Base-by-base conservation (phyloP, 2,888 invertebrate species). In the Seira ritae region DNA sequence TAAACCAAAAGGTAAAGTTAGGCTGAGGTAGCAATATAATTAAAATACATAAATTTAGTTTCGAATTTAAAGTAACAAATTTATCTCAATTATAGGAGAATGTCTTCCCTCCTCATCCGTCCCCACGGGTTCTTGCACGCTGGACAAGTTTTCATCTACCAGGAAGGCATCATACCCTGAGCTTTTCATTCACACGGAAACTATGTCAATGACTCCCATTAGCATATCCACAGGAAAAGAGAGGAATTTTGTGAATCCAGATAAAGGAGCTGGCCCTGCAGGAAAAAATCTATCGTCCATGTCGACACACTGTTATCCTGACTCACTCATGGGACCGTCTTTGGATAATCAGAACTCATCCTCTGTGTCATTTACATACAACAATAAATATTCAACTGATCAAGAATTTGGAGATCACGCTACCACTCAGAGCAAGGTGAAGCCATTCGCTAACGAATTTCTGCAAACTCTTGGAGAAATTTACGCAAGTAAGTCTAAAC, bases 151-250 rank as follows among this genome's bases (percentile, higher is more conserved):
- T 31, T 22, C 31, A 1, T 15, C 19, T 19, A 22, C 4, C 12
- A 74, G 80, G 23, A 80, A 80, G 24, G 31, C 70, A 19, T 80
- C 80, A n/a, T 80, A 65, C 50, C 80, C 80, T 10, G 80, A 80
- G 17, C 55, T 80, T 0, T 80, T 62, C 20, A 69, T 80, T 2
- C 69, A 70, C 24, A 79, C 78, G 8, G 17, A 67, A 4, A 46
- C 50, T 4, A 60, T 42, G 8, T 6, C 42, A 42, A 42, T 8
- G 12, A n/a, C n/a, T n/a, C n/a, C n/a, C n/a, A n/a, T n/a, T n/a
- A n/a, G n/a, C n/a, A n/a, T n/a, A n/a, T n/a, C n/a, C n/a, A n/a
- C 6, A 6, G 42, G 42, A 12, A 42, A 12, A 6, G 42, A 42
- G 42, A 42, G 12, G 42, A 42, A 42, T 12, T 42, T 42, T 6